Evolutionary conservation across 2,113 vertebrate species (phyloP).

Genomic region (Proteles cristata): DNA sequence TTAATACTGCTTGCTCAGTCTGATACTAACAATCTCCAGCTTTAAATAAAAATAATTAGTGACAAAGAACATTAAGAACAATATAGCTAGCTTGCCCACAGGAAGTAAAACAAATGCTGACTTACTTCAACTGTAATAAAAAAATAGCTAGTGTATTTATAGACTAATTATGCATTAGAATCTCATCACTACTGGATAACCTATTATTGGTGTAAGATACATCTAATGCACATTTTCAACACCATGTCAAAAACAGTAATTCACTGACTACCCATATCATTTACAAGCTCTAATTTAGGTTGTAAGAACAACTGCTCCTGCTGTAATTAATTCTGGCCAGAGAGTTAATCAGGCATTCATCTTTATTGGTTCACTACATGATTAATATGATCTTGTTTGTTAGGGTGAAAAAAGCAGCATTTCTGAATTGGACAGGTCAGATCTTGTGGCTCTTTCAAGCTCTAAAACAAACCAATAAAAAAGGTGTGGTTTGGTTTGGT

Average conservation of each 20-base stretch:
- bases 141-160: background rate
- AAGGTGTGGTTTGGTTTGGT: background rate
- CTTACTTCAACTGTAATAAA: background rate
- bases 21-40: background rate
- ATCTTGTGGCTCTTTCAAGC: constrained; percentile 54
- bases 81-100: background rate
- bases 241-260: constrained; percentile 26
- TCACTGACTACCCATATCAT: constrained; percentile 70
- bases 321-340: constrained; percentile 75
- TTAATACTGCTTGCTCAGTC: background rate
- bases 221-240: background rate
- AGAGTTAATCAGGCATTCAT: constrained; percentile 80
- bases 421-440: constrained; percentile 21
- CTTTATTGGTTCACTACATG: constrained; percentile 73
- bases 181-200: background rate
- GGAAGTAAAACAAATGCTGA: background rate
- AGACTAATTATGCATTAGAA: background rate
- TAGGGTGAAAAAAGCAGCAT: constrained; percentile 62
- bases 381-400: constrained; percentile 73
- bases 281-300: constrained; percentile 75
- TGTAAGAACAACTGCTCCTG: constrained; percentile 73
- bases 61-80: background rate
- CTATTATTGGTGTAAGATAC: background rate
- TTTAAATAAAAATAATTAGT: constrained; percentile 16
- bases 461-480: constrained; percentile 39